These are phyloP conservation scores for Alectura lathami DNA, from an alignment of 2,113 vertebrate genomes.

Conservation along the genomic window DNA sequence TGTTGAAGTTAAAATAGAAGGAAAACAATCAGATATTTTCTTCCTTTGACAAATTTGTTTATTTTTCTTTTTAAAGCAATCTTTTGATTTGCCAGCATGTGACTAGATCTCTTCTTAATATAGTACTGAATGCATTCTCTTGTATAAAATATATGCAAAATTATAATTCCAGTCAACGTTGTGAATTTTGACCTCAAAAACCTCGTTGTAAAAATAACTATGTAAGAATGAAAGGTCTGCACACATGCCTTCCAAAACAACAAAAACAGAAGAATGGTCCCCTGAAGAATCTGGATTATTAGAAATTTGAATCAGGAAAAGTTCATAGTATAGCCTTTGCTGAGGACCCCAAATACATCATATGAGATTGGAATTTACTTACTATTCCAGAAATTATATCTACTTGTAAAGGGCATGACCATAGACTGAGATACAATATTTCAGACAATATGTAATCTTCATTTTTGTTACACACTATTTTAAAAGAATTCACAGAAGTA, in stretches of 20 bases:
- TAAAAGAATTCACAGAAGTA: neutral
- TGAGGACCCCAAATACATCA: too few relatives aligned
- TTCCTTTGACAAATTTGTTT: neutral
- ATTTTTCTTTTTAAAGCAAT: neutral
- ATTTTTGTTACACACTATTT: neutral
- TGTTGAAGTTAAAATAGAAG: neutral
- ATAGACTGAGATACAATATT: neutral
- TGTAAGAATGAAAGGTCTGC: neutral
- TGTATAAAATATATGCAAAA: neutral
- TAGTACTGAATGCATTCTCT: neutral
- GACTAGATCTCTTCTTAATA: neutral
- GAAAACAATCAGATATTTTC: neutral
- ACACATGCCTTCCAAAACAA: neutral
- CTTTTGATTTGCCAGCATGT: neutral
- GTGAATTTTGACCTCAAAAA: neutral
- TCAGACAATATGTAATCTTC: neutral
- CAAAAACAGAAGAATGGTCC: accelerated
- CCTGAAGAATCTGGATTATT: too few relatives aligned
- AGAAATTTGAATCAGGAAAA: neutral
- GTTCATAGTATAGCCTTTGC: too few relatives aligned
- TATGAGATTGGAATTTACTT: neutral
- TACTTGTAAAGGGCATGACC: neutral
- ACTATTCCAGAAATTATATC: neutral
- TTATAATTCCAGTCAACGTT: neutral
- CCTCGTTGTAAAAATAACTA: neutral